Evolutionary conservation across 2,797 vertebrate genomes (phyloP).

Genomic region (Galaxias olidus): DNA sequence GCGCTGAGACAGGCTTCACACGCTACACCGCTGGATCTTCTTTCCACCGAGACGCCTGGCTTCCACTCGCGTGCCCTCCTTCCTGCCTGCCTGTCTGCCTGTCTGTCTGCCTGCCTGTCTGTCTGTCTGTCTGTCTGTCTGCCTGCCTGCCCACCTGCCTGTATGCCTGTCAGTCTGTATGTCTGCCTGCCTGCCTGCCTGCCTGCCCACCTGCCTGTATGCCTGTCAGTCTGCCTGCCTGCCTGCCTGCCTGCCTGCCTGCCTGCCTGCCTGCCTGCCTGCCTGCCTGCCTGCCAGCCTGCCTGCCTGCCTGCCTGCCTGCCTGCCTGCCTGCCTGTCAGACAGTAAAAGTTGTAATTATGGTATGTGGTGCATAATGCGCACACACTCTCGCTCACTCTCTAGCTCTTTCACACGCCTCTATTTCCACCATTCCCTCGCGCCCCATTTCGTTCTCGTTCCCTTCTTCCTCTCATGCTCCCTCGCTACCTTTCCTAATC

Average conservation of each 20-base stretch:
- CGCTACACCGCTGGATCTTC: conserved; percentile 34
- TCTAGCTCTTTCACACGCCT: neutral
- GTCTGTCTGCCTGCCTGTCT: neutral
- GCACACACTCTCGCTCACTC: neutral
- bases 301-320: neutral
- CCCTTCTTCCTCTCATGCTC: conserved; percentile 8
- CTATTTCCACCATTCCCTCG: neutral
- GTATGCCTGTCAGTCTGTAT: neutral
- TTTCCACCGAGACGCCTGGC: conserved; percentile 33
- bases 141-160: neutral
- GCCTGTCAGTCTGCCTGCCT: neutral
- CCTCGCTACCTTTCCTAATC: neutral
- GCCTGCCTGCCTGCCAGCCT: neutral
- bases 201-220: neutral
- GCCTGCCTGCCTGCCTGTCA: neutral
- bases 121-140: neutral
- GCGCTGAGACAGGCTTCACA: conserved; percentile 47
- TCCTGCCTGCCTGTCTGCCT: neutral
- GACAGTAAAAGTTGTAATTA: neutral
- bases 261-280: neutral
- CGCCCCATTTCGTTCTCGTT: neutral
- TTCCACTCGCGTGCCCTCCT: conserved; percentile 19
- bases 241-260: neutral
- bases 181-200: neutral
- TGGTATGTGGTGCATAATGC: neutral